Evolutionary conservation across 2,888 invertebrate genomes (phyloP).

Genomic region (Chrysotoxum bicinctum): DNA sequence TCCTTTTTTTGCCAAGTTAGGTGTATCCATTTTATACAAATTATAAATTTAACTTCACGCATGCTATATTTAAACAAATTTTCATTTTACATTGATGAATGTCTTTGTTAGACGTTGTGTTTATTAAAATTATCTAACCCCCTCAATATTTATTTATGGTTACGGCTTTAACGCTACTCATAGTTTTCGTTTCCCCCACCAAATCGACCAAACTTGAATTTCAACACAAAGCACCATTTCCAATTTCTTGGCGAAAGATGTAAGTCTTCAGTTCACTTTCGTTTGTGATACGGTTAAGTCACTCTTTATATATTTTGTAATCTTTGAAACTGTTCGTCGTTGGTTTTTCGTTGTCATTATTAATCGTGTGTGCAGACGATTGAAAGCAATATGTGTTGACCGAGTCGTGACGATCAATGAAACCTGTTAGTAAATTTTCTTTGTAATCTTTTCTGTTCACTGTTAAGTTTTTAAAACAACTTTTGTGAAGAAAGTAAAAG

Average conservation of each 20-base stretch:
- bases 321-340: background rate
- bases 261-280: constrained; percentile 78
- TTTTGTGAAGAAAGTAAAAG: constrained; percentile 62
- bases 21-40: no score
- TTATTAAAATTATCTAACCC: background rate
- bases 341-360: constrained; percentile 15
- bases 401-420: constrained; percentile 34
- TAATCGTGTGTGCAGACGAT: constrained; percentile 18
- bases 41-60: no score
- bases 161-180: background rate
- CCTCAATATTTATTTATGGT: background rate
- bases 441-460: constrained; percentile 2
- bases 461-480: constrained; percentile 5
- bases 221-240: constrained; percentile 35
- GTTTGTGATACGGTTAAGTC: constrained; percentile 76
- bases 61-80: no score
- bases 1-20: no score
- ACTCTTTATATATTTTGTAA: constrained; percentile 35
- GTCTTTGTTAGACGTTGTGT: background rate
- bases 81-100: no score
- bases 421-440: constrained; percentile 14
- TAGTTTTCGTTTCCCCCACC: constrained; percentile 23
- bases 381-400: constrained; percentile 11
- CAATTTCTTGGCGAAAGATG: constrained; percentile 73
- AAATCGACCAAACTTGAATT: constrained; percentile 37